Evolutionary conservation across 2,888 invertebrate species (phyloP), one percentile per base, ranked within the genome.

Genomic region (Salticus scenicus): DNA sequence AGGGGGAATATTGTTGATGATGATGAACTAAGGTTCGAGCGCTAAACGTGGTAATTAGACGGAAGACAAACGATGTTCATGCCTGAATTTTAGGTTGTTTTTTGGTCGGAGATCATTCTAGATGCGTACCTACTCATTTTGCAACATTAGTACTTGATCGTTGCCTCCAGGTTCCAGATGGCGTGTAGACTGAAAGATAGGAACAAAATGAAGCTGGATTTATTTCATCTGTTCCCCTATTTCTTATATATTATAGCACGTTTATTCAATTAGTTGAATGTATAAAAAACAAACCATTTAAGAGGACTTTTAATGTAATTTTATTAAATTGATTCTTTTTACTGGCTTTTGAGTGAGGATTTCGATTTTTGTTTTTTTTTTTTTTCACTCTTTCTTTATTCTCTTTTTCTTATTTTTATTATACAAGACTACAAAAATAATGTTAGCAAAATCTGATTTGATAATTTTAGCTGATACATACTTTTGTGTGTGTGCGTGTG

Each of bases 21-120:
- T 84, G 83, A 76, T 81, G 81, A 81, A 69, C 41, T 42, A 41
- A 79, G 69, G 76, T 82, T 73, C 72, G 83, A 84, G 67, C 78
- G 20, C 83, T 78, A 84, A 84, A 84, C 83, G 83, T 84, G 83
- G 83, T 77, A 84, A 84, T 84, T 84, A 84, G 83, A 42, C 83
- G n/a, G 77, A 84, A 77, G 83, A 84, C 83, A 84, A 84, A 84
- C 83, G 83, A 84, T 84, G 73, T 41, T 42, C 37, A 47, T 75
- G 37, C 71, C 82, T 66, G 42, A 31, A 74, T 70, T 67, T 33
- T 14, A 37, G 51, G 47, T 37, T 71, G 47, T 27, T 31, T 27
- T 33, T 14, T 37, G 12, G 14, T n/a, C 41, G 24, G 12, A 37
- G 20, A 14, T 69, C 8, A 30, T 42, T 64, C 17, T 37, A 51